These are phyloP conservation scores for Fragum whitleyi DNA, from an alignment of 2,888 invertebrate species.

Conservation along the genomic window DNA sequence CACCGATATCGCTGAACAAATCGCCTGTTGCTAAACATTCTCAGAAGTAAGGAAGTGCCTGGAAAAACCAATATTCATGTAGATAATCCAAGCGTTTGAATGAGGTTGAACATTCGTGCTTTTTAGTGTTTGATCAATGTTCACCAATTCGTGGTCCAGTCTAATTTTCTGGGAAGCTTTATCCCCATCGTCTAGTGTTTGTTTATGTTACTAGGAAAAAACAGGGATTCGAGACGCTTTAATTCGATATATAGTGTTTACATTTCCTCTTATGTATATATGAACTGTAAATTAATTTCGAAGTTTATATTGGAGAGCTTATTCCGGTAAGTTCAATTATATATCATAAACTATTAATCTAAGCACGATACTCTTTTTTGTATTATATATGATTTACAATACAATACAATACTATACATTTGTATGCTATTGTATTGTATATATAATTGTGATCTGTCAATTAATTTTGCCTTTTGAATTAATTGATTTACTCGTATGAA, in stretches of 20 bases:
- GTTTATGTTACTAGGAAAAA: neutral
- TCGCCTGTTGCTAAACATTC: neutral
- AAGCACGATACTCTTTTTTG: no score
- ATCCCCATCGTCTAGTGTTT: neutral
- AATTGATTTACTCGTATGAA: no score
- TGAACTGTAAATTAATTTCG: neutral
- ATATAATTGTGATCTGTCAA: no score
- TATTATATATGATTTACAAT: no score
- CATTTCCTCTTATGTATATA: neutral
- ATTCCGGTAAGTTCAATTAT: no score
- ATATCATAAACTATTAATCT: no score
- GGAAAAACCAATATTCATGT: constrained; percentile 3
- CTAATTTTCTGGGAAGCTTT: neutral
- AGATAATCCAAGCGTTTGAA: neutral
- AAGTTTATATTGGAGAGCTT: no score
- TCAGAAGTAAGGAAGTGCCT: neutral
- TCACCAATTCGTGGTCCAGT: neutral
- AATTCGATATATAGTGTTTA: neutral
- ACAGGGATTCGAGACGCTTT: neutral
- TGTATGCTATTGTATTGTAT: no score
- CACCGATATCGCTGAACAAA: neutral
- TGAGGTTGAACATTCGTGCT: constrained; percentile 4
- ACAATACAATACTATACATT: no score
- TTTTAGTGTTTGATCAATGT: constrained; percentile 1
- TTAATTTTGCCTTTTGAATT: no score